These are phyloP conservation scores for Toxotes chatareus DNA, from an alignment of 2,113 vertebrate genomes.

Conservation along the genomic window DNA sequence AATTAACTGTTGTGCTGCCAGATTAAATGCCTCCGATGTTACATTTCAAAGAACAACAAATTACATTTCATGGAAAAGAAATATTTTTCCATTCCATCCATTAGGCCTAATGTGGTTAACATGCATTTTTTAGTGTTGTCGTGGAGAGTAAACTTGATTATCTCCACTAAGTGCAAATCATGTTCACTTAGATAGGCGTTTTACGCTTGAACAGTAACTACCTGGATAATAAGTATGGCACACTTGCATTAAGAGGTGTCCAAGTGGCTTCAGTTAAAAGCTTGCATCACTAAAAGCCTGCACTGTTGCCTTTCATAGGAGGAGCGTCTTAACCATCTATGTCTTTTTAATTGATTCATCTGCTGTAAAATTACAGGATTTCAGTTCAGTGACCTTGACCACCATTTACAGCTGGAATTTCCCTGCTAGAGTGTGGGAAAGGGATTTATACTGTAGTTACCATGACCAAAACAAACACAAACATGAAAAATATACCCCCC, in stretches of 20 bases:
- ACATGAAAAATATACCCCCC: neutral
- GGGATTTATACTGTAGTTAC: neutral
- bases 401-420: neutral
- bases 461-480: neutral
- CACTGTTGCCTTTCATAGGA: conserved; percentile 6
- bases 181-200: conserved; percentile 54
- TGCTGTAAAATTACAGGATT: conserved; percentile 6
- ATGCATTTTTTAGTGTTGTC: conserved; percentile 63
- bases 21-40: neutral
- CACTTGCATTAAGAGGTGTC: conserved; percentile 54
- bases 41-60: conserved; percentile 21
- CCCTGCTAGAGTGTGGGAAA: neutral
- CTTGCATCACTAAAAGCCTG: conserved; percentile 25
- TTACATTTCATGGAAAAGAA: conserved; percentile 10
- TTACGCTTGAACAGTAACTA: conserved; percentile 59
- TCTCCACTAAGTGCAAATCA: conserved; percentile 66
- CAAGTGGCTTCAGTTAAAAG: conserved; percentile 53
- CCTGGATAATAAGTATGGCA: conserved; percentile 49
- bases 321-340: conserved; percentile 19
- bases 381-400: neutral
- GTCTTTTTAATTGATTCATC: conserved; percentile 26
- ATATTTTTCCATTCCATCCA: conserved; percentile 52
- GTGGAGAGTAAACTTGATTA: conserved; percentile 63
- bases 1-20: conserved; percentile 5
- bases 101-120: conserved; percentile 56